Evolutionary conservation across 2,888 invertebrate genomes (phyloP).

Genomic region (Pachliopta kotzebuea): DNA sequence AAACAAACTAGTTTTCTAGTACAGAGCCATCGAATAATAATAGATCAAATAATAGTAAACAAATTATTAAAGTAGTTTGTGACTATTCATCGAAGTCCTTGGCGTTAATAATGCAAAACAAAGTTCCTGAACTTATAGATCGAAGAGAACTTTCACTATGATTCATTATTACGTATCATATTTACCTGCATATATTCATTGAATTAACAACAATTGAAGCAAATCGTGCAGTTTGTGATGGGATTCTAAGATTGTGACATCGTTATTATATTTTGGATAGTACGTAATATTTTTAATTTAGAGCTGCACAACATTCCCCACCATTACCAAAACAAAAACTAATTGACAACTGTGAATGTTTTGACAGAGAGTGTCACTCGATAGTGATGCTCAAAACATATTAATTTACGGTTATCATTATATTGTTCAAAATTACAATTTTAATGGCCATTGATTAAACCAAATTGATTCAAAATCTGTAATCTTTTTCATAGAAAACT

Average conservation of each 20-base stretch:
- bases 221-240: conserved; percentile 49
- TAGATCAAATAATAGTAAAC: conserved; percentile 8
- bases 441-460: no score
- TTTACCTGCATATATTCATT: conserved; percentile 54
- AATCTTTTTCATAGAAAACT: no score
- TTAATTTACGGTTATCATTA: not conserved
- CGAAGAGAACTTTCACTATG: conserved; percentile 59
- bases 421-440: no score
- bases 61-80: not conserved
- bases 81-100: not conserved
- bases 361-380: not conserved
- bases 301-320: conserved; percentile 44
- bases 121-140: conserved; percentile 24
- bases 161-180: conserved; percentile 34
- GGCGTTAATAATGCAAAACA: conserved; percentile 1
- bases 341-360: not conserved
- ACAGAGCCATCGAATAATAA: conserved; percentile 11
- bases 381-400: not conserved
- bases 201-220: conserved; percentile 42
- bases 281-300: conserved; percentile 9
- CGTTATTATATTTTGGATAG: conserved; percentile 38
- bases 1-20: conserved; percentile 38
- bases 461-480: no score
- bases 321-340: conserved; percentile 51
- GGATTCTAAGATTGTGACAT: conserved; percentile 46